These are phyloP conservation scores for Argyrosomus japonicus DNA, from an alignment of 2,113 vertebrate genomes.

Conservation along the genomic window DNA sequence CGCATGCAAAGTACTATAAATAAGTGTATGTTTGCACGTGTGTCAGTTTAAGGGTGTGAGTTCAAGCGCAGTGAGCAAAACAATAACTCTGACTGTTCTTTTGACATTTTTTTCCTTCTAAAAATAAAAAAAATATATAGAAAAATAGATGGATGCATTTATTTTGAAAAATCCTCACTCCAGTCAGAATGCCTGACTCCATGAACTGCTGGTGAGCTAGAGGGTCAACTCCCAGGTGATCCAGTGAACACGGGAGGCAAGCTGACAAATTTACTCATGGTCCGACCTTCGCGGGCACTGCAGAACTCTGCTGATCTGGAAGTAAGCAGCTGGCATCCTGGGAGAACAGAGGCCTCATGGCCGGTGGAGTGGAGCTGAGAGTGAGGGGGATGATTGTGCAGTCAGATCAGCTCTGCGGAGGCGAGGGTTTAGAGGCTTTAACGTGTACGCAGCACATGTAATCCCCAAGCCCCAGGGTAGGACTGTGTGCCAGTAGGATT, in stretches of 20 bases:
- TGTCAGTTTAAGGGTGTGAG: not conserved
- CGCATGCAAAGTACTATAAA: not conserved
- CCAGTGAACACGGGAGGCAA: conserved; percentile 46
- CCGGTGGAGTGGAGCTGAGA: conserved; percentile 60
- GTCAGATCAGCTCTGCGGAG: conserved; percentile 75
- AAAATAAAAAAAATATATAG: conserved; percentile 29
- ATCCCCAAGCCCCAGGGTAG: conserved; percentile 69
- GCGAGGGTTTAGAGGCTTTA: conserved; percentile 75
- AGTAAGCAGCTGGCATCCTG: conserved; percentile 68
- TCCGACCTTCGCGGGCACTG: conserved; percentile 56
- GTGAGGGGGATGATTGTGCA: conserved; percentile 66
- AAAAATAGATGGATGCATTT: conserved; percentile 21
- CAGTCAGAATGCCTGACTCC: conserved; percentile 7
- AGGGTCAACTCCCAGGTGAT: conserved; percentile 66
- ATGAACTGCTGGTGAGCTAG: conserved; percentile 40
- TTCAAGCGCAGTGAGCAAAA: conserved; percentile 31
- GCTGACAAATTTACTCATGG: conserved; percentile 71
- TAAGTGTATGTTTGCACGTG: conserved; percentile 1
- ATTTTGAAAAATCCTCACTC: conserved; percentile 24
- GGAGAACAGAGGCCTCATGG: conserved; percentile 62
- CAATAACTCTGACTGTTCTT: conserved; percentile 27
- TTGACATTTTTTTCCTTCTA: conserved; percentile 25
- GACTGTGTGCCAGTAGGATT: conserved; percentile 57
- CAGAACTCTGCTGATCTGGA: conserved; percentile 70
- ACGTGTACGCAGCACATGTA: conserved; percentile 74